These are phyloP conservation scores for Malurus elegans DNA, from an alignment of 2,113 vertebrate species.

Conservation along the genomic window DNA sequence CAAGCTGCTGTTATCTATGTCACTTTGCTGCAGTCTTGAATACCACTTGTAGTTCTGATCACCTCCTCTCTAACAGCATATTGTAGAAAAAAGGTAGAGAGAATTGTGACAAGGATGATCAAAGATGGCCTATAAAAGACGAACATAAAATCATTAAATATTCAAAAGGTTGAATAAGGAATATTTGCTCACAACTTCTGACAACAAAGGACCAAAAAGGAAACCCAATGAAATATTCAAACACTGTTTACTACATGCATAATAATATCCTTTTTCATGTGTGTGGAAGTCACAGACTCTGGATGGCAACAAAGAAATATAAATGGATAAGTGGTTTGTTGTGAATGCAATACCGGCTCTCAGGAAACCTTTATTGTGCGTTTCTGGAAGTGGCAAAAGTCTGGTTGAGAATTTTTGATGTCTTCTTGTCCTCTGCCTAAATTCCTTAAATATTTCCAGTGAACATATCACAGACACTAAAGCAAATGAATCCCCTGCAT, in stretches of 20 bases:
- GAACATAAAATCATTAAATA: constrained; percentile 1
- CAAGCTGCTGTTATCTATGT: background rate
- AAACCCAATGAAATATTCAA: constrained; percentile 29
- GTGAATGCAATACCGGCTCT: background rate
- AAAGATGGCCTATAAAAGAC: background rate
- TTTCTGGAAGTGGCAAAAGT: background rate
- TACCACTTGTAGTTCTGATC: background rate
- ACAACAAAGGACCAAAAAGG: background rate
- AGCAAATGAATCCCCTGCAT: background rate
- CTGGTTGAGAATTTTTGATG: background rate
- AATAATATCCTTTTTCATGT: background rate
- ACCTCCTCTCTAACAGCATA: background rate
- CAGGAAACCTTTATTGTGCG: background rate
- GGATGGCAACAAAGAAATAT: background rate
- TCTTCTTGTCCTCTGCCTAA: background rate
- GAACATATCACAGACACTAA: background rate
- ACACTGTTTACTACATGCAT: background rate
- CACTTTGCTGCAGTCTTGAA: background rate
- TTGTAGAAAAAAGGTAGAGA: background rate
- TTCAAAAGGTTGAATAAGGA: background rate
- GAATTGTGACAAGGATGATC: background rate
- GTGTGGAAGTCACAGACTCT: background rate
- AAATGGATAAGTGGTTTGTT: background rate
- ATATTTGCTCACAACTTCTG: background rate
- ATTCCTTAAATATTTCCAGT: background rate